Conservation (phyloP, 2,113 vertebrate genomes). For the Condylura cristata region DNA sequence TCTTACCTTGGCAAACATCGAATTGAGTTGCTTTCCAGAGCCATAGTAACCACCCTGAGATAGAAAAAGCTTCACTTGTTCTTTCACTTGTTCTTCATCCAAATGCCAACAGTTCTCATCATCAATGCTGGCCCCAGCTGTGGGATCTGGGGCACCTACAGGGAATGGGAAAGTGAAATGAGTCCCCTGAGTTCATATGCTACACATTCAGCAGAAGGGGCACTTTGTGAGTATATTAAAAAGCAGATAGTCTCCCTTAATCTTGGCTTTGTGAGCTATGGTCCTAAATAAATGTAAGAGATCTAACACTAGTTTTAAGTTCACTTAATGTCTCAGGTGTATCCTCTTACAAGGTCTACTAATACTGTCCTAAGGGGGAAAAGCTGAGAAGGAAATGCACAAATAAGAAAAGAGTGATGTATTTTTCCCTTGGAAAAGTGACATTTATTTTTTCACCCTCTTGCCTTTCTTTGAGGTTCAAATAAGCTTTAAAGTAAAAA, state of each 20-base stretch:
- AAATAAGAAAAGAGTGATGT: neutral
- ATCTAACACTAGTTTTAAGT: conserved; percentile 1
- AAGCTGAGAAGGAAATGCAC: neutral
- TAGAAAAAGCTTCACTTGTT: conserved; percentile 98
- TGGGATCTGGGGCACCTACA: conserved; percentile 96
- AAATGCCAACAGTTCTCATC: conserved; percentile 99
- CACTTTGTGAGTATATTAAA: conserved; percentile 19
- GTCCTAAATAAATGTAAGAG: neutral
- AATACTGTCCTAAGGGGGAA: neutral
- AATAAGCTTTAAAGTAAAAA: conserved; percentile 36
- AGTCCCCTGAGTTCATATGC: neutral
- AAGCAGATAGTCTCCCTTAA: neutral
- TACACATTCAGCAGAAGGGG: neutral
- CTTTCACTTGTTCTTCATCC: conserved; percentile 98
- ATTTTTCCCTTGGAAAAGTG: neutral
- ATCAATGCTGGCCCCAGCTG: conserved; percentile 97
- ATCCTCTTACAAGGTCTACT: neutral
- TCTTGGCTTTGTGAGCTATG: neutral
- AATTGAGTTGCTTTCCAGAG: conserved; percentile 98
- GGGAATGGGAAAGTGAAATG: neutral
- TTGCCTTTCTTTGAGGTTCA: conserved; percentile 37
- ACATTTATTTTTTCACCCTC: neutral
- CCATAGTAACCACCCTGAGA: conserved; percentile 99
- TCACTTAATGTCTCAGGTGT: neutral
- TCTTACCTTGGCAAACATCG: conserved; percentile 99